A percentile compares a stretch with the other conserved stretches of the same genome.
Evolutionary conservation across 2,888 invertebrate genomes (phyloP).

Genomic region (Hyalella azteca): DNA sequence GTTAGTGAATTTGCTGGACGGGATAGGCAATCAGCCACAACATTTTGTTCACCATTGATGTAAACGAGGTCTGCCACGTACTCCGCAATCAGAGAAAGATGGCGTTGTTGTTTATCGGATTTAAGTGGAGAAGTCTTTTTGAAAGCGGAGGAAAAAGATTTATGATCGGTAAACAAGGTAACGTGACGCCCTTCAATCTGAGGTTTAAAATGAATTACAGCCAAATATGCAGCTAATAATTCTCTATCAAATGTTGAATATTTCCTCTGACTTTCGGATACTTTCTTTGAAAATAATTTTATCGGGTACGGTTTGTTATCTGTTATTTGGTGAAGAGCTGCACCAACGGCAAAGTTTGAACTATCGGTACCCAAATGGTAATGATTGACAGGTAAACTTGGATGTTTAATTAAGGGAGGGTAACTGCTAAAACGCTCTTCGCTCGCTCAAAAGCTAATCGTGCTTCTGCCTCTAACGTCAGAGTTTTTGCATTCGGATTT

Average conservation of each 20-base stretch:
- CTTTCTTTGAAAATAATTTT: constrained; percentile 34
- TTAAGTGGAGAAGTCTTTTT: background rate
- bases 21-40: constrained; percentile 39
- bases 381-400: background rate
- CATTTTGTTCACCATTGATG: constrained; percentile 27
- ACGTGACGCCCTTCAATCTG: constrained; percentile 10
- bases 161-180: constrained; percentile 35
- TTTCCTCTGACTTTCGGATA: constrained; percentile 28
- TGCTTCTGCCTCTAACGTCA: background rate
- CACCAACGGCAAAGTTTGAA: background rate
- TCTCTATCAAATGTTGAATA: constrained; percentile 25
- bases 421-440: background rate
- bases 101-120: constrained; percentile 37
- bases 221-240: constrained; percentile 21
- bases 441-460: background rate
- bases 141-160: constrained; percentile 27
- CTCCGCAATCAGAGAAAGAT: constrained; percentile 19
- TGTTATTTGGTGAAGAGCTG: constrained; percentile 39
- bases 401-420: background rate
- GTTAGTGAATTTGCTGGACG: constrained; percentile 2
- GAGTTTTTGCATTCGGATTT: background rate
- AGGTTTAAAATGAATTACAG: constrained; percentile 35
- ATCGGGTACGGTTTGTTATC: background rate
- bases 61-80: background rate
- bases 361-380: constrained; percentile 38